phyloP scores from a whole-genome alignment of 2,888 invertebrate species.

The Thalpophila matura region DNA sequence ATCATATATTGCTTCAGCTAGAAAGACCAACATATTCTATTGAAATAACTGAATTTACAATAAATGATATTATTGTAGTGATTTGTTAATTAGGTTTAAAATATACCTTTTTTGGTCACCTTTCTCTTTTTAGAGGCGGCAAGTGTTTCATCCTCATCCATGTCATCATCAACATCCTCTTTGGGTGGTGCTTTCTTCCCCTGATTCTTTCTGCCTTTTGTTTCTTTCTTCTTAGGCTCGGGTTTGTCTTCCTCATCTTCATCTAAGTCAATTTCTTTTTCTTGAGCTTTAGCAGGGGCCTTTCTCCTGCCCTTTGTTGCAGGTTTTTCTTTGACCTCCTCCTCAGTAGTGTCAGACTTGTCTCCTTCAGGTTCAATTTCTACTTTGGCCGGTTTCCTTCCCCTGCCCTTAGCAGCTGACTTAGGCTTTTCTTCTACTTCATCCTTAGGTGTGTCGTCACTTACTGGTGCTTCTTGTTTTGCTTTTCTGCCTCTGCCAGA shows the following conservation, averaged over 20 bases:
- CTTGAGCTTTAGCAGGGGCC: slow-evolving; percentile 67
- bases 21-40: slow-evolving; percentile 34
- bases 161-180: slow-evolving; percentile 71
- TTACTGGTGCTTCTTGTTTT: slow-evolving; percentile 71
- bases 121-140: slow-evolving; percentile 77
- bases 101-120: slow-evolving; percentile 76
- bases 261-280: slow-evolving; percentile 71
- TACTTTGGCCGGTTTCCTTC: slow-evolving; percentile 76
- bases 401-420: slow-evolving; percentile 73
- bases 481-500: slow-evolving; percentile 74
- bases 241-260: slow-evolving; percentile 71
- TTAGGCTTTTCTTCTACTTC: slow-evolving; percentile 78
- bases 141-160: slow-evolving; percentile 69
- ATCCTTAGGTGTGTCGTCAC: slow-evolving; percentile 61
- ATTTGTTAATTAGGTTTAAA: neutral
- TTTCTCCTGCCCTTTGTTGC: slow-evolving; percentile 68
- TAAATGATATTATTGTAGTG: neutral
- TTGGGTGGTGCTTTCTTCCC: slow-evolving; percentile 79
- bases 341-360: slow-evolving; percentile 71
- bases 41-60: neutral
- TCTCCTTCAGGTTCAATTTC: slow-evolving; percentile 61
- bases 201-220: slow-evolving; percentile 76
- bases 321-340: slow-evolving; percentile 74
- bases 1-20: slow-evolving; percentile 77
- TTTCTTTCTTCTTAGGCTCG: slow-evolving; percentile 81